Evolutionary conservation across 2,888 invertebrate genomes (phyloP).

Genomic region (Agonopterix heracliana): DNA sequence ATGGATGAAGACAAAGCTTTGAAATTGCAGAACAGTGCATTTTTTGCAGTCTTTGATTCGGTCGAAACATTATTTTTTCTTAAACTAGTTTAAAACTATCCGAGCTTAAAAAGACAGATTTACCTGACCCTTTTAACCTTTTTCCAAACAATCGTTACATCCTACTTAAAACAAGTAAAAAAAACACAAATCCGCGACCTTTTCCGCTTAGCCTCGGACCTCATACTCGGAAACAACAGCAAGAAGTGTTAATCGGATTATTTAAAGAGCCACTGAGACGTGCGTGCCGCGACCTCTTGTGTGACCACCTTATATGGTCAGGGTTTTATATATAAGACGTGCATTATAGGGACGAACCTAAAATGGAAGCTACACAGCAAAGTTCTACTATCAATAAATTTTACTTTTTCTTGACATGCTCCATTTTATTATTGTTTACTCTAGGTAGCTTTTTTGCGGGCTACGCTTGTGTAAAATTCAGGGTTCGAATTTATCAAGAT

Average conservation of each 20-base stretch:
- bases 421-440: no score
- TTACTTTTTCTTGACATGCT: no score
- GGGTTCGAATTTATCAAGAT: no score
- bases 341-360: background rate
- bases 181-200: conserved; percentile 2
- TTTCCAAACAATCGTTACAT: background rate
- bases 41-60: no score
- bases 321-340: conserved; percentile 5
- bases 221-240: conserved; percentile 3
- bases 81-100: no score
- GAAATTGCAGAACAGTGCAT: no score
- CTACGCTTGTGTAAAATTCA: no score
- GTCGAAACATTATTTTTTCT: no score
- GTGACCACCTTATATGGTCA: conserved; percentile 8
- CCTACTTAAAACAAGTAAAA: background rate
- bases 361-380: background rate
- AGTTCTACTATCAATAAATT: no score
- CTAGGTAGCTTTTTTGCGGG: no score
- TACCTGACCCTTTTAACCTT: background rate
- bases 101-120: no score
- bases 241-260: conserved; percentile 10
- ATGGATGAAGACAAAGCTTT: no score
- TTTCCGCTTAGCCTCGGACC: conserved; percentile 1
- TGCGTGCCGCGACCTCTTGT: conserved; percentile 6
- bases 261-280: conserved; percentile 1